These are phyloP conservation scores for Pseudochirops corinnae DNA, from an alignment of 2,797 vertebrate genomes.

Conservation along the genomic window DNA sequence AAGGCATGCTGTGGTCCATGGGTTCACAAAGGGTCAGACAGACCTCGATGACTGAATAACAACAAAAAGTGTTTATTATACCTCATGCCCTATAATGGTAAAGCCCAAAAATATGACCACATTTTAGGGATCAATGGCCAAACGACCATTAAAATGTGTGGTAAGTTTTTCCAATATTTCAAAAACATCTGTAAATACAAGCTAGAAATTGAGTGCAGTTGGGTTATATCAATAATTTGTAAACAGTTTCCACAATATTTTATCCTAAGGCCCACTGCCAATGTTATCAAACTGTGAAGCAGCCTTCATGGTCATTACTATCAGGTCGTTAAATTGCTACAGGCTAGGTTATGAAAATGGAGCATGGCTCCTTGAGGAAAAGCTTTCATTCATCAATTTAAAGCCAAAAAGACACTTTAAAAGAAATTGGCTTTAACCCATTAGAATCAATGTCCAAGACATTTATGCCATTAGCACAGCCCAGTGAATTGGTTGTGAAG, in stretches of 20 bases:
- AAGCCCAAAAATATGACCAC: slow-evolving; percentile 42
- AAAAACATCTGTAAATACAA: slow-evolving; percentile 3
- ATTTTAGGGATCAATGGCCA: slow-evolving; percentile 26
- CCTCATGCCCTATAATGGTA: slow-evolving; percentile 7
- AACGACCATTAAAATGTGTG: slow-evolving; percentile 10
- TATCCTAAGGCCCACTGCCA: slow-evolving; percentile 15
- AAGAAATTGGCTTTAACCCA: slow-evolving; percentile 34
- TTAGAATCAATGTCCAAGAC: slow-evolving; percentile 39
- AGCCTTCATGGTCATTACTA: slow-evolving; percentile 16
- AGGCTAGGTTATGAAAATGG: background rate
- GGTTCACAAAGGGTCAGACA: background rate
- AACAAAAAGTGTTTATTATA: background rate
- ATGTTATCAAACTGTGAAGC: slow-evolving; percentile 21
- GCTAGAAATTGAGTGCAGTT: slow-evolving; percentile 33
- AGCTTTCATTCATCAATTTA: background rate
- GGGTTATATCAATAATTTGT: slow-evolving; percentile 37
- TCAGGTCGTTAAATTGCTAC: background rate
- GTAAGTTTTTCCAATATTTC: slow-evolving; percentile 1
- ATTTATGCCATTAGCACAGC: background rate
- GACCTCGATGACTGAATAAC: background rate
- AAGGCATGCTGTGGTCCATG: background rate
- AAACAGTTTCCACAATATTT: slow-evolving; percentile 29
- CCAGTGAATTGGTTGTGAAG: no score
- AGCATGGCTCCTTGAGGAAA: background rate
- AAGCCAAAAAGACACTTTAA: slow-evolving; percentile 30